Base-by-base conservation (phyloP, 2,113 vertebrate genomes). In the Collichthys lucidus region DNA sequence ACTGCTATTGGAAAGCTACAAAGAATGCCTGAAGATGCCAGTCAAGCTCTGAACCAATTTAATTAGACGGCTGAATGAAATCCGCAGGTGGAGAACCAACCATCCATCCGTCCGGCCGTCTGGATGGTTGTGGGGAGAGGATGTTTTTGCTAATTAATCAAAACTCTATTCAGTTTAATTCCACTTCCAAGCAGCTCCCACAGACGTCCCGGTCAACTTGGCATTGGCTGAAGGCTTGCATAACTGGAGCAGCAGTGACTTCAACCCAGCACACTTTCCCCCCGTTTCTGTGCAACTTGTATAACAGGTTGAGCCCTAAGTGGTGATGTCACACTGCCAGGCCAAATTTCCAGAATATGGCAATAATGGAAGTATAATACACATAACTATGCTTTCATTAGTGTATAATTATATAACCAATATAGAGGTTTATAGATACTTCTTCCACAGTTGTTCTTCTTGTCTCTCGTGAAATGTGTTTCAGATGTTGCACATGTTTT, bases 61-160 rank as follows among this genome's bases (percentile, higher is more conserved):
- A 69, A 1, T 69, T 67, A 40, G 73, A 78, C 31, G 60, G 12
- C 1, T 77, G 84, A 87, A 84, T 83, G 77, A 82, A 72, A 78
- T 71, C 64, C 5, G 50, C 85, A 90, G 89, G 89, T 88, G 86
- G 84, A 85, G 52, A 76, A 49, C 11, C 0, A 42, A 26, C 26
- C 26, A 26, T 26, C 26, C 26, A 26, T 26, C 26, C 26, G 79
- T 52, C 76, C 0, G 20, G 70, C 62, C 44, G 71, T 80, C 88
- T 64, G 56, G 64, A 63, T 11, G 60, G 59, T 22, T 53, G 57
- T 9, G 12, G 24, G 40, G 50, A 80, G 52, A 82, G 83, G 85
- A 88, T 88, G 69, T 88, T 90, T 86, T 88, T 77, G 62, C 85
- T 49, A 83, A 89, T 85, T 86, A 82, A 91, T 89, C 49, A 69